Percentiles rank a stretch among this genome's conserved stretches.
Evolutionary conservation across 2,113 vertebrate species (phyloP).

Genomic region (Phyllopteryx taeniolatus): DNA sequence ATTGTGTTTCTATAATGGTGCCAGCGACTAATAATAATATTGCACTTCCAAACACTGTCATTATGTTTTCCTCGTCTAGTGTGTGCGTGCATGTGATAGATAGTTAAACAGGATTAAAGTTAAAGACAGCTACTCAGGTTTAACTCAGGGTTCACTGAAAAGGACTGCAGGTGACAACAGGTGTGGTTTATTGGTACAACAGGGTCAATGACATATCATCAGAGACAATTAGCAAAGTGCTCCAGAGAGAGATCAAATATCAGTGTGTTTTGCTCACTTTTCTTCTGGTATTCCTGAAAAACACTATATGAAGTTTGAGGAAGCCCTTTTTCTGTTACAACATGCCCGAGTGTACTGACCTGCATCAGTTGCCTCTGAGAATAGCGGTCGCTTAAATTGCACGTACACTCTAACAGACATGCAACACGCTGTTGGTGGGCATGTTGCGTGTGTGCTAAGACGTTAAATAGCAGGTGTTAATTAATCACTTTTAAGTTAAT

Average conservation of each 20-base stretch:
- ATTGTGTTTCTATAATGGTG: conserved; percentile 22
- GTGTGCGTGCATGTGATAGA: neutral
- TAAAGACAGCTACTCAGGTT: neutral
- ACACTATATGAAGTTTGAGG: neutral
- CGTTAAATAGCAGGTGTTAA: too few relatives aligned
- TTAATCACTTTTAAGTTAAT: too few relatives aligned
- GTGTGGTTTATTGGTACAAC: conserved; percentile 21
- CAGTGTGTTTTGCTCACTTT: neutral
- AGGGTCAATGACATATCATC: conserved; percentile 5
- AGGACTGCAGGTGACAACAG: conserved; percentile 25
- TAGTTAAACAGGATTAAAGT: conserved; percentile 8
- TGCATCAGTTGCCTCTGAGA: too few relatives aligned
- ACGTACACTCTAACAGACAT: too few relatives aligned
- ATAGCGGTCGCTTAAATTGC: too few relatives aligned
- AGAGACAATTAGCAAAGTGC: neutral
- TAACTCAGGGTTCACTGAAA: conserved; percentile 14
- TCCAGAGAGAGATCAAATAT: neutral
- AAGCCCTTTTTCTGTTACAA: neutral
- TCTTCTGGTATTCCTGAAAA: neutral
- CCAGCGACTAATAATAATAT: conserved; percentile 24
- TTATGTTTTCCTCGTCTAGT: conserved; percentile 29
- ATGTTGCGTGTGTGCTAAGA: too few relatives aligned
- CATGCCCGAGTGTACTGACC: too few relatives aligned
- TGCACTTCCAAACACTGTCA: conserved; percentile 1
- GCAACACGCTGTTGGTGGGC: too few relatives aligned